A percentile compares a stretch with the other conserved stretches of the same genome.
Evolutionary conservation across 2,888 invertebrate genomes (phyloP).

Genomic region (Ecliptopera silaceata): DNA sequence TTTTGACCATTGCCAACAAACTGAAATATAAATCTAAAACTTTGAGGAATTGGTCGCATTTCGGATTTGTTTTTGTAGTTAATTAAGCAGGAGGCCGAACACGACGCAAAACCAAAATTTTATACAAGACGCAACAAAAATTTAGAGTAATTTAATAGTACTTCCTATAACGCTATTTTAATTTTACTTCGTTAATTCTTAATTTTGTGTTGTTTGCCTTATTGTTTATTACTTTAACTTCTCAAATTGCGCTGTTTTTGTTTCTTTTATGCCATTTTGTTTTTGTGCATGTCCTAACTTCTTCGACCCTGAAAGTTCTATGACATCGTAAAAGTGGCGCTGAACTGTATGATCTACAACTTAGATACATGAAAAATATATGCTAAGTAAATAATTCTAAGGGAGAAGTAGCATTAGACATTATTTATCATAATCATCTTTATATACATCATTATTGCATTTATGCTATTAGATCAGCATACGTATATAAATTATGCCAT

Average conservation of each 20-base stretch:
- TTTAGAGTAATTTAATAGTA: slow-evolving; percentile 2
- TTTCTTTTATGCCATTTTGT: not conserved
- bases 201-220: not conserved
- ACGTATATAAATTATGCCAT: no score
- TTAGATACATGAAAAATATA: no score
- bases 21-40: no score
- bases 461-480: no score
- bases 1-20: no score
- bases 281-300: slow-evolving; percentile 15
- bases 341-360: not conserved
- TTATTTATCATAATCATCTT: no score
- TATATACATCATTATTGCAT: no score
- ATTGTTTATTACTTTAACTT: slow-evolving; percentile 2
- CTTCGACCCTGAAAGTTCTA: slow-evolving; percentile 8
- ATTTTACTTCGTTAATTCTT: not conserved
- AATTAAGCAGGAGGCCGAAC: slow-evolving; percentile 12
- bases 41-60: not conserved
- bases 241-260: not conserved
- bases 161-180: not conserved
- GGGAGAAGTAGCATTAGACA: no score
- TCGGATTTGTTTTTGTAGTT: slow-evolving; percentile 3
- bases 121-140: not conserved
- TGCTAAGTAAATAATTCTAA: no score
- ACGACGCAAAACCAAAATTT: slow-evolving; percentile 10
- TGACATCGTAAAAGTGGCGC: slow-evolving; percentile 1